Base-by-base conservation (phyloP, 2,888 invertebrate species). In the Noctua pronuba region DNA sequence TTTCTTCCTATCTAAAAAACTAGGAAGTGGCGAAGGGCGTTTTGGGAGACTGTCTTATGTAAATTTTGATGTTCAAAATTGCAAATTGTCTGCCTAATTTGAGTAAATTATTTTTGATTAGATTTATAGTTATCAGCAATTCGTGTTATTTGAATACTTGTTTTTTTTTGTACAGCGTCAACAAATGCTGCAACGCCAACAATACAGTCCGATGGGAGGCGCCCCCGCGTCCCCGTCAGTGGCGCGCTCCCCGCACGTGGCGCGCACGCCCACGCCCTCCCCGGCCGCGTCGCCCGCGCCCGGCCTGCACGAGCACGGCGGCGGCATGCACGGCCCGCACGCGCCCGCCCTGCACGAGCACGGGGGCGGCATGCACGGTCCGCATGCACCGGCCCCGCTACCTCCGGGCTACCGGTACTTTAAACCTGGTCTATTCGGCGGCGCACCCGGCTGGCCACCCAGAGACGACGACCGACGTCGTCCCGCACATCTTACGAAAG, bases 361-460 rank as follows among this genome's bases (percentile, higher is more conserved):
- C 75, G 90, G 90, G 28, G 90, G 90, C 0, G 94, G 95, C 65
- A 97, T 92, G 94, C 88, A 78, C 49, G 85, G 80, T 0, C 58
- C 77, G 65, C 97, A 97, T 91, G 85, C 82, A 0, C 64, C 88
- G 0, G 95, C 97, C 70, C 97, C 98, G 0, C 90, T 97, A n/a
- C 97, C 97, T 2, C 96, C 97, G 41, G 96, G 97, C 76, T 97
- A 97, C 89, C 95, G 97, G 67, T 98, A 97, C 92, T 96, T 97
- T 86, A 97, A 97, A 89, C 95, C 97, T 5, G 98, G 97, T 80
- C 94, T 98, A 6, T 93, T 97, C 81, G 98, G 98, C 38, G 98
- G 98, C 10, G 97, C 98, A 0, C 97, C 97, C 1, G 97, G 97
- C 95, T 98, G 98, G 98, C 97, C 93, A 0, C 94, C 94, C 52